phyloP scores from a whole-genome alignment of 2,113 vertebrate genomes.

The Scomber scombrus region DNA sequence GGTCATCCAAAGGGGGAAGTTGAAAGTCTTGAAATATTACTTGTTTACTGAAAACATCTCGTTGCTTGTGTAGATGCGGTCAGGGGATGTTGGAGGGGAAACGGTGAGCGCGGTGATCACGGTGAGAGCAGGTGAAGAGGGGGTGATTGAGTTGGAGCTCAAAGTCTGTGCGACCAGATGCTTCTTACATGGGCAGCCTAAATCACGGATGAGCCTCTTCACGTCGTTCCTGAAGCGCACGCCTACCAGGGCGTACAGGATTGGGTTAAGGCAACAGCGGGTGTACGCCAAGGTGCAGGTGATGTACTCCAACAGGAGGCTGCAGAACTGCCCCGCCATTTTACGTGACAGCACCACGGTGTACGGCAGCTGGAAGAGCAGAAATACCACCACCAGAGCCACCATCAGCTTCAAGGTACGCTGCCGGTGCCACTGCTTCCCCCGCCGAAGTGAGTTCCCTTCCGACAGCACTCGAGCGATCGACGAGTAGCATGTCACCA shows the following conservation, averaged over 20 bases:
- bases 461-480: conserved; percentile 86
- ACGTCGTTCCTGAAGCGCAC: conserved; percentile 92
- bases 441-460: conserved; percentile 64
- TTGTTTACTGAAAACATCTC: background rate
- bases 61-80: conserved; percentile 13
- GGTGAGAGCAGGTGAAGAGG: conserved; percentile 49
- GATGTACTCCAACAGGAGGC: conserved; percentile 85
- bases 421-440: conserved; percentile 82
- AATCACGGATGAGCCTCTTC: conserved; percentile 74
- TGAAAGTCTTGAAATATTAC: background rate
- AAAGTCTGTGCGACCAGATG: fast-evolving
- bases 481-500: conserved; percentile 88
- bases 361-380: conserved; percentile 92
- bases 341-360: conserved; percentile 87
- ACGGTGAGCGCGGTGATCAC: background rate
- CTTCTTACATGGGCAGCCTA: conserved; percentile 56
- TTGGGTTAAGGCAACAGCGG: conserved; percentile 94
- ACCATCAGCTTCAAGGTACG: conserved; percentile 90
- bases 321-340: conserved; percentile 82
- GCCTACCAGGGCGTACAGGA: conserved; percentile 93
- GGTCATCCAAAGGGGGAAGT: too few species aligned
- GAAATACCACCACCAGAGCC: conserved; percentile 89
- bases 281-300: conserved; percentile 89
- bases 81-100: conserved; percentile 2
- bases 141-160: conserved; percentile 52